These are phyloP conservation scores for Hermaeophaga mercurialis DNA, from an alignment of 2,888 invertebrate genomes.

Conservation along the genomic window DNA sequence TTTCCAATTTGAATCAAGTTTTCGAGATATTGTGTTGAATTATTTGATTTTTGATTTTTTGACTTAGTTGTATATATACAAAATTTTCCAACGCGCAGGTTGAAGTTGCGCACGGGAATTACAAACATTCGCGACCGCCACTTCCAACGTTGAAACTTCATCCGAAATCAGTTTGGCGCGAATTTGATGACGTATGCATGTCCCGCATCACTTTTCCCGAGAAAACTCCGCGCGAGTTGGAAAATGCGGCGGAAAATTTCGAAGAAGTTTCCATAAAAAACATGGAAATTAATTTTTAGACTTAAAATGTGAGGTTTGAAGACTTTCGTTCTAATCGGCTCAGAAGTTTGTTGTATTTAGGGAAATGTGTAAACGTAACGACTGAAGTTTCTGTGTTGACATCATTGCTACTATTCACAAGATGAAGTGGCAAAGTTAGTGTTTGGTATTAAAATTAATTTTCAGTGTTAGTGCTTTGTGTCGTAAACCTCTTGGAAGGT, in stretches of 20 bases:
- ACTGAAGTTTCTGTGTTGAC: constrained; percentile 5
- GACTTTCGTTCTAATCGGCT: not conserved
- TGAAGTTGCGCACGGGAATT: constrained; percentile 37
- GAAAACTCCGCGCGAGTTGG: constrained; percentile 23
- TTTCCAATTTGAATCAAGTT: too few relatives aligned
- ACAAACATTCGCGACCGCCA: constrained; percentile 27
- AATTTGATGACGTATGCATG: constrained; percentile 27
- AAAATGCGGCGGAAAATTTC: constrained; percentile 22
- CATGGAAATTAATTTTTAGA: not conserved
- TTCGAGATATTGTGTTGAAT: too few relatives aligned
- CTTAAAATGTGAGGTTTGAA: constrained; percentile 8
- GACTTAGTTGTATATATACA: constrained; percentile 4
- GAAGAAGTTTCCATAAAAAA: not conserved
- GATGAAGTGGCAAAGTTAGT: constrained; percentile 8
- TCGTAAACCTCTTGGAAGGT: not conserved
- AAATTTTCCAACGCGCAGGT: constrained; percentile 37
- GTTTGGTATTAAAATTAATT: constrained; percentile 4
- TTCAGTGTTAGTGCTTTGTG: constrained; percentile 5
- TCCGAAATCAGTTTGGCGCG: constrained; percentile 38
- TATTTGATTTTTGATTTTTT: too few relatives aligned
- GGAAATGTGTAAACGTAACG: not conserved
- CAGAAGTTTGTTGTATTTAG: not conserved
- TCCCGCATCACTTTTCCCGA: constrained; percentile 16
- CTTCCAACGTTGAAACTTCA: constrained; percentile 32
- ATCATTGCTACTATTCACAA: not conserved